These are phyloP conservation scores for Mimas tiliae DNA, from an alignment of 2,888 invertebrate species.

Conservation along the genomic window DNA sequence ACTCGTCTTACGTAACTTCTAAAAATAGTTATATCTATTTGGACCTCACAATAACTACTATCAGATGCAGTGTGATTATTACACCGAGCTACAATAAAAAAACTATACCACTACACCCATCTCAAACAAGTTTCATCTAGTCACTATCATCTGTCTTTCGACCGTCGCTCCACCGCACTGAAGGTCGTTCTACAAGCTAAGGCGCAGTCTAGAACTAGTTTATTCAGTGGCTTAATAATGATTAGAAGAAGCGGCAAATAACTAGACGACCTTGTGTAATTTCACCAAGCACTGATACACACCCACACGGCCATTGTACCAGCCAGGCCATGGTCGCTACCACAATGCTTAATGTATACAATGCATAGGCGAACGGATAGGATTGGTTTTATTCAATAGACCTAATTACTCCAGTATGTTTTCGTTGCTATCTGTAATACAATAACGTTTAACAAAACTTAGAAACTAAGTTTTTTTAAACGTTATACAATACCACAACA, in stretches of 20 bases:
- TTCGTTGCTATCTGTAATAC: background rate
- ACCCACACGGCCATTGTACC: conserved; percentile 26
- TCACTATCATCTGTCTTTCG: background rate
- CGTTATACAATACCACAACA: too few relatives aligned
- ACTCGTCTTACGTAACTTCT: too few relatives aligned
- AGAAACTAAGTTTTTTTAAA: too few relatives aligned
- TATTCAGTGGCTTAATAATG: background rate
- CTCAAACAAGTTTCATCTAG: background rate
- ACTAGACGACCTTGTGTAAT: conserved; percentile 45
- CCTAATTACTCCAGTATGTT: background rate
- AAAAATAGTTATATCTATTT: too few relatives aligned
- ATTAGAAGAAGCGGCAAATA: conserved; percentile 39
- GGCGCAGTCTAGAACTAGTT: background rate
- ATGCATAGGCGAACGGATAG: conserved; percentile 2
- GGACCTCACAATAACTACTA: too few relatives aligned
- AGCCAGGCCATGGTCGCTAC: conserved; percentile 17
- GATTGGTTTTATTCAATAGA: conserved; percentile 10
- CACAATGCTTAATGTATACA: conserved; percentile 14
- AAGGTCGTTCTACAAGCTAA: background rate
- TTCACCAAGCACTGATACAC: conserved; percentile 39
- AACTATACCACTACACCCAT: background rate
- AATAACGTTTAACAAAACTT: too few relatives aligned
- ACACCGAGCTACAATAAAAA: too few relatives aligned
- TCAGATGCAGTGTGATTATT: too few relatives aligned
- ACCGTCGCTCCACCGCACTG: background rate